Percentiles rank a stretch among this genome's conserved stretches.
These are phyloP conservation scores for Rhamnusium bicolor DNA, from an alignment of 2,888 invertebrate species.

Conservation along the genomic window DNA sequence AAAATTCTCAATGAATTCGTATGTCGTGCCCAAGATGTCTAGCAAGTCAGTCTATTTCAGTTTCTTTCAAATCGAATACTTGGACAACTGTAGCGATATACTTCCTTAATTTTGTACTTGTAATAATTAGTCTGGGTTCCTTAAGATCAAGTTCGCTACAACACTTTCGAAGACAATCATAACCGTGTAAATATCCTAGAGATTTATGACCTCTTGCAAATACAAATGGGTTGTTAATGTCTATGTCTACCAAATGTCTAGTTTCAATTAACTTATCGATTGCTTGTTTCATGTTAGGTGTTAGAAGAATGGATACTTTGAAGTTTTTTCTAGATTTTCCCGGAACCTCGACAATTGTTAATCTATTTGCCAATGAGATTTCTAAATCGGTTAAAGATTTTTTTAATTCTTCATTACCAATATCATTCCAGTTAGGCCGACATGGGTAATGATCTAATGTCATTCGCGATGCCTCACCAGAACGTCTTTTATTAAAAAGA, in stretches of 20 bases:
- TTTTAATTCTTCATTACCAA: conserved; percentile 16
- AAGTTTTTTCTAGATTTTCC: too few species aligned
- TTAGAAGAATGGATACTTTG: conserved; percentile 6
- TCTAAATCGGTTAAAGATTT: conserved; percentile 14
- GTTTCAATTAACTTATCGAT: conserved; percentile 11
- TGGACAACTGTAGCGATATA: not conserved
- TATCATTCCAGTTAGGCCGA: conserved; percentile 22
- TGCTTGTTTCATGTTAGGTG: conserved; percentile 25
- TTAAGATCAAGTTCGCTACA: conserved; percentile 17
- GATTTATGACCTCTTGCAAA: conserved; percentile 23
- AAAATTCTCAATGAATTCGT: conserved; percentile 49
- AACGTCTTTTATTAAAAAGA: too few species aligned
- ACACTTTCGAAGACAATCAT: conserved; percentile 38
- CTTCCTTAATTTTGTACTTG: not conserved
- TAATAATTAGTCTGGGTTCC: not conserved
- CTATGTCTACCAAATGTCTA: not conserved
- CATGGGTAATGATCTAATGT: not conserved
- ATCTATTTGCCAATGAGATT: not conserved
- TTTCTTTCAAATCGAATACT: conserved; percentile 29
- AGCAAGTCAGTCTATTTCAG: conserved; percentile 46
- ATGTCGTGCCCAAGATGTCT: conserved; percentile 43
- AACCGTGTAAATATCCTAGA: conserved; percentile 20
- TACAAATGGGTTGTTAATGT: not conserved
- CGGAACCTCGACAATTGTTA: conserved; percentile 10
- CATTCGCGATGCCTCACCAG: conserved; percentile 35